Base-by-base conservation (phyloP, 2,113 vertebrate species). In the Cygnus atratus region DNA sequence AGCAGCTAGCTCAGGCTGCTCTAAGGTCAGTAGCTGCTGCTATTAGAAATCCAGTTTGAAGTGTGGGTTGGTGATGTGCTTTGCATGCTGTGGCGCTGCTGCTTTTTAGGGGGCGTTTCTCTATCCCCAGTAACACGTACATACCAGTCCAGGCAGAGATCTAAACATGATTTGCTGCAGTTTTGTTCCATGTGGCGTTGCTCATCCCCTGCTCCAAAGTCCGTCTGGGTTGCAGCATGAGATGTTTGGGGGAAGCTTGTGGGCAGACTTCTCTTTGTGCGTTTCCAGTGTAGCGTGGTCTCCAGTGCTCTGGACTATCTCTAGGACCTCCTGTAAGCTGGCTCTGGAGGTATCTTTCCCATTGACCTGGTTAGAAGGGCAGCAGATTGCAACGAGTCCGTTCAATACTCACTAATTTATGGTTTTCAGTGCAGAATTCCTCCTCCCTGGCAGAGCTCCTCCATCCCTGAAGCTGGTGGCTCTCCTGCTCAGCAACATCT, bases 381-480 rank as follows among this genome's bases (percentile, higher is more conserved):
- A 39, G n/a, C 1, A 2, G 22, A 17, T 80, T 48, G 50, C 31
- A 24, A 72, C 57, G 8, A 65, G 41, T n/a, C 41, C 15, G 15
- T 33, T 29, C 35, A 6, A 33, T 29, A 35, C 16, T 10, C 16
- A 10, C 48, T 35, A 33, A 61, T 26, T 37, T 4, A 1, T 25
- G 12, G 65, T 65, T 88, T 39, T 46, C 50, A 62, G 26, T 55
- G 14, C 29, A 33, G 21, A 26, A 46, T 39, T 46, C 9, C 18
- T 12, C 44, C 2, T 2, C 28, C 14, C 21, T 39, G 28, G 21
- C 33, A 12, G 31, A 37, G 26, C 16, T 11, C 48, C 28, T 13
- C 43, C 2, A 6, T 31, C 33, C 28, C 26, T 0, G 1, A 61
- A 43, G 26, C 44, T 2, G 3, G 31, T 39, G 37, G 39, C n/a